phyloP scores from a whole-genome alignment of 2,797 vertebrate species.

The Coluber constrictor region DNA sequence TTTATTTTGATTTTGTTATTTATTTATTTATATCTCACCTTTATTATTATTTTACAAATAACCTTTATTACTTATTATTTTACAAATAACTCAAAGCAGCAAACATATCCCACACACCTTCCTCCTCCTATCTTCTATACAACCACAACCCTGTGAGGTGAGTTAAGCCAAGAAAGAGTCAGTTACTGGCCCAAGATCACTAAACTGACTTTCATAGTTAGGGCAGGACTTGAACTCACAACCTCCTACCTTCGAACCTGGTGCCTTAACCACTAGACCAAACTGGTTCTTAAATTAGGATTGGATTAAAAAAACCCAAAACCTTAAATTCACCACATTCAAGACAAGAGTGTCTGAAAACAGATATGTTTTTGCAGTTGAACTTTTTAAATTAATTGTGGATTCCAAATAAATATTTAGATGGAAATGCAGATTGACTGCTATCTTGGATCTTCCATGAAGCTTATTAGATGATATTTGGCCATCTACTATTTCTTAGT shows the following conservation, averaged over 20 bases:
- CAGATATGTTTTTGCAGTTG: background rate
- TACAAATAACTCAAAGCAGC: background rate
- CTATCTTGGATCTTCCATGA: background rate
- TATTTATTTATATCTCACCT: background rate
- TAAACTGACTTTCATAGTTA: background rate
- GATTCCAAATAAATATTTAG: background rate
- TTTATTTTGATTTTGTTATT: background rate
- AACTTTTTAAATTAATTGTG: background rate
- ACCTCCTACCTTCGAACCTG: background rate
- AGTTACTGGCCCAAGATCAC: background rate
- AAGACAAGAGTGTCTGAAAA: background rate
- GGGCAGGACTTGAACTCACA: background rate
- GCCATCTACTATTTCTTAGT: background rate
- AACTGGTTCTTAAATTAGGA: background rate
- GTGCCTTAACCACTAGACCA: background rate
- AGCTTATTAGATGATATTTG: background rate
- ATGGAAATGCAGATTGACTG: background rate
- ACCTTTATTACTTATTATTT: background rate
- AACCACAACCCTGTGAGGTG: background rate
- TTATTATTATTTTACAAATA: background rate
- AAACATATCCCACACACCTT: background rate
- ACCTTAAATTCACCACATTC: background rate
- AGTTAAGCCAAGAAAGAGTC: background rate
- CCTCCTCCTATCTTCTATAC: background rate
- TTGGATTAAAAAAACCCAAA: background rate